Conservation (phyloP, 2,113 vertebrate species). For the Phaethornis superciliosus region DNA sequence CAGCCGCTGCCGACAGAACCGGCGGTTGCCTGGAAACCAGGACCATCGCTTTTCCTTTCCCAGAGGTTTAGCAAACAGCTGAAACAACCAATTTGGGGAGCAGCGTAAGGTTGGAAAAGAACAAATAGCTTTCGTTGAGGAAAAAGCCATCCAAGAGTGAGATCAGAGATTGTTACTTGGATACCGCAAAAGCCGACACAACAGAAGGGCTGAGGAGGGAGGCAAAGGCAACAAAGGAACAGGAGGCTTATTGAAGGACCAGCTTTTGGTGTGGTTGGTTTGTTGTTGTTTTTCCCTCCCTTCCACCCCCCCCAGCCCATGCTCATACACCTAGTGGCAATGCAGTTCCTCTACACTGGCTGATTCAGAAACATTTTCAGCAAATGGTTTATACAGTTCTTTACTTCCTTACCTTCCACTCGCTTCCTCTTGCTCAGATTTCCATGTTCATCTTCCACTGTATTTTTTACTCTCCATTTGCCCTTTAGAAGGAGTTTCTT, state of each 20-base stretch:
- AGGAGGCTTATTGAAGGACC: background rate
- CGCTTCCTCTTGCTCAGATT: background rate
- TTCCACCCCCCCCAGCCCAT: no score
- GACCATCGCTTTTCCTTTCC: background rate
- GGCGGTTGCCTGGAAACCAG: background rate
- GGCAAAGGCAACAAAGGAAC: background rate
- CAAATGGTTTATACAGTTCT: background rate
- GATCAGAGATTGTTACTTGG: slow-evolving; percentile 24
- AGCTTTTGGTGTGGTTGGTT: background rate
- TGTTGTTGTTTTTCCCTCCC: background rate
- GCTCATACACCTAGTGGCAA: background rate
- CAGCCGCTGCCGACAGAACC: background rate
- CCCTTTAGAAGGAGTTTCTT: background rate
- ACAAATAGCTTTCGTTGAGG: slow-evolving; percentile 28
- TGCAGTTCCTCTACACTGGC: background rate
- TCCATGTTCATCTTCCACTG: background rate
- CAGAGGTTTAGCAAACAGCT: slow-evolving; percentile 49
- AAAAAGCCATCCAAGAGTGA: slow-evolving; percentile 1
- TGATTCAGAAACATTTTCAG: background rate
- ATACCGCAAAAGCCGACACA: slow-evolving; percentile 26
- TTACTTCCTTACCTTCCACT: background rate
- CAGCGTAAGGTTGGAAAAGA: slow-evolving; percentile 26
- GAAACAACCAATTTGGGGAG: slow-evolving; percentile 4
- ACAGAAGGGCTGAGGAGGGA: slow-evolving; percentile 27
- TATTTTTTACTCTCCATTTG: background rate